phyloP scores from a whole-genome alignment of 2,888 invertebrate genomes.

The Rhodophaea formosa region DNA sequence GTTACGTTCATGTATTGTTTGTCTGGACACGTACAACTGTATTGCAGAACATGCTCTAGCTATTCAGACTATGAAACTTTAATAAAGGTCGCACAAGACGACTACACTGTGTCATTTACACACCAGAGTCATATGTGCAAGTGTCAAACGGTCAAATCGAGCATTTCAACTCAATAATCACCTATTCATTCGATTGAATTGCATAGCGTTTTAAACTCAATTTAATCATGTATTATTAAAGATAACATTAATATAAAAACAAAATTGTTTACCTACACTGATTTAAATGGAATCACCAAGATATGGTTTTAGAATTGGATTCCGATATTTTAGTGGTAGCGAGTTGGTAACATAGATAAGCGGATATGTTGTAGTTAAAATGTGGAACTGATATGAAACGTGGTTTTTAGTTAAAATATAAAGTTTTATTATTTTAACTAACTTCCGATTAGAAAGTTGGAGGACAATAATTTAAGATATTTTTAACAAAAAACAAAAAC shows the following conservation, averaged over 20 bases:
- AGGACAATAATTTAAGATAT: no score
- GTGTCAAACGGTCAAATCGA: no score
- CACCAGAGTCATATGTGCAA: no score
- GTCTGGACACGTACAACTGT: no score
- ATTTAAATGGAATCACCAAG: neutral
- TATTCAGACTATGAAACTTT: no score
- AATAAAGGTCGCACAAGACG: no score
- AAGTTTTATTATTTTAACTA: neutral
- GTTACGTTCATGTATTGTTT: no score
- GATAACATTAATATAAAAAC: conserved; percentile 2
- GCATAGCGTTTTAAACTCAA: no score
- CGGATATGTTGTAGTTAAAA: neutral
- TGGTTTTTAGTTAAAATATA: neutral
- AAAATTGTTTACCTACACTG: neutral
- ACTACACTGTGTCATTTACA: no score
- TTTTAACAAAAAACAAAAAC: no score
- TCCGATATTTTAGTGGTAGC: neutral
- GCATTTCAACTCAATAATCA: neutral
- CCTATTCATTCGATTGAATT: neutral
- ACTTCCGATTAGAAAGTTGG: no score
- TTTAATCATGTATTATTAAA: neutral
- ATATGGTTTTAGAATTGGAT: neutral
- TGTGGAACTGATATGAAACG: neutral
- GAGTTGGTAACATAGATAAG: neutral
- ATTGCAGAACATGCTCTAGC: no score